Evolutionary conservation across 1,140 invertebrate species (phyloP).

Genomic region (Brachionus sp.): DNA sequence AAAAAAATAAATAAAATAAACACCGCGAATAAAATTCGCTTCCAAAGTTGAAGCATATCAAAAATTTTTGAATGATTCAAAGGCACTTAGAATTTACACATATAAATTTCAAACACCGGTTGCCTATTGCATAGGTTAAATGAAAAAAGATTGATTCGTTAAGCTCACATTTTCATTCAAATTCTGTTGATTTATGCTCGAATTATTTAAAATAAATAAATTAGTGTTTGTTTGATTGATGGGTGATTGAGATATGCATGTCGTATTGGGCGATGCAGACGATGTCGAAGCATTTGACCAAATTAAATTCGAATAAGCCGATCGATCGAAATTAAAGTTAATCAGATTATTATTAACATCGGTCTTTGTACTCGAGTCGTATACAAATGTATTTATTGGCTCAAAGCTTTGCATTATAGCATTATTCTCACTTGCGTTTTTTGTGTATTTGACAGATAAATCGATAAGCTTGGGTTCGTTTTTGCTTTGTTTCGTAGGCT

Average conservation of each 20-base stretch:
- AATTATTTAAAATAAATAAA: constrained; percentile 21
- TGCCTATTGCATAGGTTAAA: constrained; percentile 15
- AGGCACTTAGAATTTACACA: not conserved
- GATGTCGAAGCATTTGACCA: not conserved
- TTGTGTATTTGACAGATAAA: not conserved
- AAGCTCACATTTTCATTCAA: not conserved
- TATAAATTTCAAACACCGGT: not conserved
- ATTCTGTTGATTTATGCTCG: not conserved
- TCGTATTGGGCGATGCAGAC: not conserved
- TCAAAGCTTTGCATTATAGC: not conserved
- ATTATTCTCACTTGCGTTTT: not conserved
- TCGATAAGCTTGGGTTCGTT: not conserved
- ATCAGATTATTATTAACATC: constrained; percentile 8
- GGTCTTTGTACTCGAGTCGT: not conserved
- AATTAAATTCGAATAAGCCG: not conserved
- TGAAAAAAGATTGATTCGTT: constrained; percentile 13
- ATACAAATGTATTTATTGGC: not conserved
- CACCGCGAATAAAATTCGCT: not conserved
- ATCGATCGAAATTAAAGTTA: not conserved
- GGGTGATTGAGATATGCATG: not conserved
- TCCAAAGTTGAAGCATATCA: not conserved
- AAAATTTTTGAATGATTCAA: not conserved
- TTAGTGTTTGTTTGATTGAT: constrained; percentile 16
- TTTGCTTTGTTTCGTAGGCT: not conserved
- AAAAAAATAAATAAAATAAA: not conserved